Evolutionary conservation across 2,113 vertebrate genomes (phyloP).

Genomic region (Galbula dea): DNA sequence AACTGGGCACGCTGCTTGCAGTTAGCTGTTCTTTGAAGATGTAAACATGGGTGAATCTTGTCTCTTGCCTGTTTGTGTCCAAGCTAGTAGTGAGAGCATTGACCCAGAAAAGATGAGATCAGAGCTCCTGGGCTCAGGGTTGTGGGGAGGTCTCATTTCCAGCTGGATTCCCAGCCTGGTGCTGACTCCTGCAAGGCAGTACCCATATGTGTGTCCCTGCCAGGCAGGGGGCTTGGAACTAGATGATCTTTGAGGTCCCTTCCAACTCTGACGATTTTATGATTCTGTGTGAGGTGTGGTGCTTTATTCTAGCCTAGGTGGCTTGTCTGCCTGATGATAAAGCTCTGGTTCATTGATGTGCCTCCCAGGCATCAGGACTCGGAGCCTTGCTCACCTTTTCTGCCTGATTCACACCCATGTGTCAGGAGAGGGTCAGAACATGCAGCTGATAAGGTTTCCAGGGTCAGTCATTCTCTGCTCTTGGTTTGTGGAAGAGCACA

Average conservation of each 20-base stretch:
- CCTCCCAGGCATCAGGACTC: background rate
- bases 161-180: background rate
- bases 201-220: no score
- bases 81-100: background rate
- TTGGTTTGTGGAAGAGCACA: background rate
- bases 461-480: background rate
- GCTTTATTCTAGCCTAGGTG: background rate
- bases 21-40: background rate
- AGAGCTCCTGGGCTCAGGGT: background rate
- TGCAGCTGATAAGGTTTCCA: background rate
- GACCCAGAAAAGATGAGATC: background rate
- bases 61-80: constrained; percentile 2
- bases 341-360: background rate
- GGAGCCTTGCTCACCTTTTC: background rate
- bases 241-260: no score
- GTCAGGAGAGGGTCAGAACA: background rate
- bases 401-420: accelerated
- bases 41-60: background rate
- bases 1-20: background rate
- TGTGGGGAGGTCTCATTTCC: background rate
- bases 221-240: no score
- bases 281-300: accelerated
- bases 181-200: background rate
- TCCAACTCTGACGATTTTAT: no score
- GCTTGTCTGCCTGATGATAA: background rate